Percentiles rank a stretch among this genome's conserved stretches.
Evolutionary conservation across 1,140 invertebrate species (phyloP).

Genomic region (Choristoneura fumiferana): DNA sequence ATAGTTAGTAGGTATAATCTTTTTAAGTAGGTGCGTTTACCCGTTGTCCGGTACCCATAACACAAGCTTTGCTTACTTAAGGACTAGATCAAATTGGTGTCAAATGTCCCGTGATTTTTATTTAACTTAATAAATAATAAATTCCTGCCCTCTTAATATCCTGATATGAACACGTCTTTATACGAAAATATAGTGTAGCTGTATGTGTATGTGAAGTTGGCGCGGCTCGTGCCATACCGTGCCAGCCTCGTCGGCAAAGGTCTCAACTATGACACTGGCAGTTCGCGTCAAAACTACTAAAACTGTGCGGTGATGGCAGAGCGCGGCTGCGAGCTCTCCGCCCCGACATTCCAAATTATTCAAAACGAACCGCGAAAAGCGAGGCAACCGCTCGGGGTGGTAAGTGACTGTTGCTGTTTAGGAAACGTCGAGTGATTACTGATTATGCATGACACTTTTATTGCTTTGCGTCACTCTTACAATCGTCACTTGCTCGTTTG

Average conservation of each 20-base stretch:
- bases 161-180: constrained; percentile 42
- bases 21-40: too few relatives aligned
- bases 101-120: too few relatives aligned
- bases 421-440: too few relatives aligned
- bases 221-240: constrained; percentile 65
- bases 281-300: constrained; percentile 71
- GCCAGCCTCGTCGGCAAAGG: constrained; percentile 58
- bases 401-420: background rate
- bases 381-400: constrained; percentile 4
- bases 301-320: constrained; percentile 49
- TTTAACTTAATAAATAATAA: too few relatives aligned
- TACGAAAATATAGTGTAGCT: constrained; percentile 30
- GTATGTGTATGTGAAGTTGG: constrained; percentile 58
- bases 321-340: constrained; percentile 33
- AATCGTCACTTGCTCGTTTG: too few relatives aligned
- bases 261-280: constrained; percentile 66
- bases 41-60: too few relatives aligned
- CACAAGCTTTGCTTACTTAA: too few relatives aligned
- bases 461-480: too few relatives aligned
- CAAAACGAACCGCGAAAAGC: constrained; percentile 48
- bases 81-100: too few relatives aligned
- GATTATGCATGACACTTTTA: too few relatives aligned
- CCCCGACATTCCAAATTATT: constrained; percentile 26
- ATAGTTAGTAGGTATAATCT: too few relatives aligned
- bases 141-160: background rate